A percentile compares a stretch with the other conserved stretches of the same genome.
Conservation (phyloP, 2,113 vertebrate genomes). For the Chitala chitala region DNA sequence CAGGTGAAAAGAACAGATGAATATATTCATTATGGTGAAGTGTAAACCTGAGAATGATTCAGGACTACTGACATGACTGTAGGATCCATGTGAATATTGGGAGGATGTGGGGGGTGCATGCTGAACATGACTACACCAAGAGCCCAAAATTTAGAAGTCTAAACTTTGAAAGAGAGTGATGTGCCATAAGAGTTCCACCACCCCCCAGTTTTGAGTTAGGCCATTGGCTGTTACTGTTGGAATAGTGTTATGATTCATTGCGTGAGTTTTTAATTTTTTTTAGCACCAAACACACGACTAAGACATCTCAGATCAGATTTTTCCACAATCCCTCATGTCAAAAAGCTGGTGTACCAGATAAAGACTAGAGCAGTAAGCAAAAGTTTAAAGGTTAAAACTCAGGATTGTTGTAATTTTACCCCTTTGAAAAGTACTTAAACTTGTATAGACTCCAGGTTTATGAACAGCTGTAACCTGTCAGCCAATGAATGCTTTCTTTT, state of each 20-base stretch:
- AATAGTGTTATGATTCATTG: background rate
- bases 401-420: background rate
- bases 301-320: no score
- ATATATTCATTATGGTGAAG: no score
- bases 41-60: no score
- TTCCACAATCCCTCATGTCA: no score
- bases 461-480: constrained; percentile 13
- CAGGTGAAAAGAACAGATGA: no score
- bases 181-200: background rate
- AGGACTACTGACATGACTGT: no score
- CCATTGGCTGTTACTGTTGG: background rate
- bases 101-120: no score
- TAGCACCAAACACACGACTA: background rate
- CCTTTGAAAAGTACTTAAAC: background rate
- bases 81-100: no score
- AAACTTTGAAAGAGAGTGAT: no score
- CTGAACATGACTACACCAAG: no score
- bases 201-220: background rate
- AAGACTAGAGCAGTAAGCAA: background rate
- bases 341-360: background rate
- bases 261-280: background rate
- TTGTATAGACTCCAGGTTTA: background rate
- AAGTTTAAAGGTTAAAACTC: background rate
- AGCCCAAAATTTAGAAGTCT: no score
- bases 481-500: background rate